A percentile compares a stretch with the other conserved stretches of the same genome.
Conservation (phyloP, 37 sponge, comb jelly and placozoan species). For the Halisarca cf. caerulea region DNA sequence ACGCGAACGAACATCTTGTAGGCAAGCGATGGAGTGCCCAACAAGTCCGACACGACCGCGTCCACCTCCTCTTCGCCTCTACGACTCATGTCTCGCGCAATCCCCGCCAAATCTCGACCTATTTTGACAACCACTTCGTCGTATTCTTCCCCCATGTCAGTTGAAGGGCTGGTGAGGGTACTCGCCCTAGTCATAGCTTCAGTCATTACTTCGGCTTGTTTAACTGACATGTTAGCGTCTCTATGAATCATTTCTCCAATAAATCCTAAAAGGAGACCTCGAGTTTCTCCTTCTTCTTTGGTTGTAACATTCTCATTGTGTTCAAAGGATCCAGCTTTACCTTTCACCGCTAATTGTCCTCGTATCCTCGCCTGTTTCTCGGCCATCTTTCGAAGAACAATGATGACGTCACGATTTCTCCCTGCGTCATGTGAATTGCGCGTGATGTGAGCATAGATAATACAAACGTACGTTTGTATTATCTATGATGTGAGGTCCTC, state of each 20-base stretch:
- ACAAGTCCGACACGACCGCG: not conserved
- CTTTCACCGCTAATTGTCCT: too few species aligned
- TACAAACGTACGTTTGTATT: too few species aligned
- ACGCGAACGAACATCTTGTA: not conserved
- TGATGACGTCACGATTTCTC: too few species aligned
- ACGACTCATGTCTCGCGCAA: not conserved
- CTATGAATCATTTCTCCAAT: not conserved
- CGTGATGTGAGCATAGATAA: too few species aligned
- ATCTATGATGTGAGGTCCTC: too few species aligned
- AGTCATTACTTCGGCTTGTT: not conserved
- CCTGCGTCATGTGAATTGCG: too few species aligned
- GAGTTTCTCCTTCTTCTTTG: not conserved
- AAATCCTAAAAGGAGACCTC: not conserved
- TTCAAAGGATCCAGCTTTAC: too few species aligned
- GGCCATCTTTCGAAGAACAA: too few species aligned
- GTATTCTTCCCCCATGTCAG: not conserved
- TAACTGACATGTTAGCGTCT: not conserved
- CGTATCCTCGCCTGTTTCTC: too few species aligned
- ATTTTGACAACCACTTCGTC: not conserved
- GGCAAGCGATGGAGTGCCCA: constrained; percentile 13
- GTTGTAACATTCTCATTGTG: not conserved
- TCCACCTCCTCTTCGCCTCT: not conserved
- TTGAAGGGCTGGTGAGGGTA: not conserved
- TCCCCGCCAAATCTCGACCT: not conserved
- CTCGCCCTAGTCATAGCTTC: not conserved